Conservation (phyloP, 2,888 invertebrate genomes). For the Nemoura dubitans region DNA sequence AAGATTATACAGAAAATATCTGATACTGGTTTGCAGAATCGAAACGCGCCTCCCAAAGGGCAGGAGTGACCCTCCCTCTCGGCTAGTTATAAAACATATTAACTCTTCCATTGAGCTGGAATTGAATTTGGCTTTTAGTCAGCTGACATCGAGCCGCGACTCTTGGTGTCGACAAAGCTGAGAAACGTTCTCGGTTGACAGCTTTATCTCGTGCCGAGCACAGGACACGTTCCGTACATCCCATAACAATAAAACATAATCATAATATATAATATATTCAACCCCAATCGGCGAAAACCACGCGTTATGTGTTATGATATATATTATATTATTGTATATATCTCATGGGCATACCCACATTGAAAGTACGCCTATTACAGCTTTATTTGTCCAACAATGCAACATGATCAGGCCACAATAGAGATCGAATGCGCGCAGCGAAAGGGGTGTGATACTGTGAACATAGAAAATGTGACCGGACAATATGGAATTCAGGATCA, state of each 20-base stretch:
- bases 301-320: conserved; percentile 35
- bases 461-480: conserved; percentile 17
- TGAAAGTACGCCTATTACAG: conserved; percentile 33
- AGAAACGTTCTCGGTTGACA: conserved; percentile 5
- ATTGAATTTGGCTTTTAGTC: conserved; percentile 12
- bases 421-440: conserved; percentile 2
- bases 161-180: too few relatives aligned
- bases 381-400: conserved; percentile 39
- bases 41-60: neutral
- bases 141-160: neutral
- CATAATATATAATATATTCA: conserved; percentile 25
- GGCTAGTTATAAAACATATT: neutral
- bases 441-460: conserved; percentile 38
- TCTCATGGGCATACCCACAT: conserved; percentile 26
- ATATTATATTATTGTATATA: conserved; percentile 25
- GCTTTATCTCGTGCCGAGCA: conserved; percentile 32
- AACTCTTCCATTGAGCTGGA: conserved; percentile 12
- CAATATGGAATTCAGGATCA: conserved; percentile 25
- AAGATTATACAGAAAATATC: conserved; percentile 27
- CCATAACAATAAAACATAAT: conserved; percentile 14
- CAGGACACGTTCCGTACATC: conserved; percentile 31
- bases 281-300: conserved; percentile 31
- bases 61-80: neutral
- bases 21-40: neutral
- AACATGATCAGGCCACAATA: conserved; percentile 17